Base-by-base conservation (phyloP, 2,797 vertebrate species). In the Danio aesculapii region DNA sequence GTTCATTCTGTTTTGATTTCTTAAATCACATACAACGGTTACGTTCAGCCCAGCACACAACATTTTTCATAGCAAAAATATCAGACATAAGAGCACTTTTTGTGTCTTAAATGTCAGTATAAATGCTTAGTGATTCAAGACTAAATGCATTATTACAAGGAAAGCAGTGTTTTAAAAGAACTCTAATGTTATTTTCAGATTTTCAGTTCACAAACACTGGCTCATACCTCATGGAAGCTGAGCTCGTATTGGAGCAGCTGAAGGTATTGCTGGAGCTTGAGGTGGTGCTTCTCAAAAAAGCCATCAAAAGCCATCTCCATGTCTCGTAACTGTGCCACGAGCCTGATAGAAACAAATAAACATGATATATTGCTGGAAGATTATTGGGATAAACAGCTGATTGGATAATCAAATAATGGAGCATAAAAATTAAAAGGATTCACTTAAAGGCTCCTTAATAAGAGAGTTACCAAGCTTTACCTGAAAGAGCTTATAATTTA, bases 221-320 rank as follows among this genome's bases (percentile, higher is more conserved):
- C 62, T 17, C 43, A 41, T 88, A 98, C 97, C 96, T 99, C 95
- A 86, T 97, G 94, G 88, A 99, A 99, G 85, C 93, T 95, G 50
- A 94, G 92, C 89, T 99, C 97, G 74, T 99, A 99, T 81, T 94
- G 95, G 88, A 97, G 95, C 41, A 99, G 93, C 41, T 98, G 96
- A 68, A 97, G 92, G 85, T 97, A 98, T 79, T 99, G 98, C 73
- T 98, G 94, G 92, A 98, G 95, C 92, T 99, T 99, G 77, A 97
- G 91, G 86, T 98, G 97, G 67, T 99, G 97, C 83, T 99, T 99
- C 86, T 99, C 98, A 93, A 98, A 99, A 93, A 99, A 99, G 74
- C 96, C 97, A 72, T 99, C 98, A 76, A 99, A 99, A 1, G 98
- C 98, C 74, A 91, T 95, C 91, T 99, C 98, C 97, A 98, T 99